Evolutionary conservation across 2,113 vertebrate species (phyloP).

Genomic region (human): GRCh38 chr6:41622501-41623000

Average conservation of each 20-base stretch:
- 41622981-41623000: neutral
- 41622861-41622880: neutral
- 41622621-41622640: neutral
- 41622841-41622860: neutral
- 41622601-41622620: conserved; percentile 16
- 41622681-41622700: neutral
- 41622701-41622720: neutral
- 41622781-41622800: neutral
- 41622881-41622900: neutral
- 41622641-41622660: neutral
- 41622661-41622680: neutral
- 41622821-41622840: neutral
- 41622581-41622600: conserved; percentile 39
- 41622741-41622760: neutral
- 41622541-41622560: conserved; percentile 12
- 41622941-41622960: neutral
- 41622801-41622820: neutral
- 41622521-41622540: conserved; percentile 36
- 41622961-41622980: neutral
- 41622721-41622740: neutral
- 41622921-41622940: neutral
- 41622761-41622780: neutral
- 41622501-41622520: neutral
- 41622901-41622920: neutral
- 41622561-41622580: neutral